Percentiles rank a stretch among this genome's conserved stretches.
phyloP scores from a whole-genome alignment of 2,113 vertebrate genomes.

The Brienomyrus brachyistius region DNA sequence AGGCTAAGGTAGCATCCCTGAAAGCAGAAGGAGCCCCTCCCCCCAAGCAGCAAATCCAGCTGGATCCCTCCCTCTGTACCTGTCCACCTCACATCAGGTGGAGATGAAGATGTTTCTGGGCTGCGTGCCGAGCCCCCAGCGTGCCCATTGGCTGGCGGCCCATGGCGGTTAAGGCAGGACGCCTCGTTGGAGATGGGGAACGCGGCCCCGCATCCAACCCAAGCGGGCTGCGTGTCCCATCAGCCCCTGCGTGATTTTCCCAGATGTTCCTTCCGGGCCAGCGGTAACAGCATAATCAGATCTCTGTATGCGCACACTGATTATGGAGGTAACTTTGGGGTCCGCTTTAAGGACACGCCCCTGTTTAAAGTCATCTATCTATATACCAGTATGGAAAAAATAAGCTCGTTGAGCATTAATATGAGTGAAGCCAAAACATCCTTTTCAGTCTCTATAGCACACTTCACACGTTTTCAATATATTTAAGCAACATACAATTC shows the following conservation, averaged over 20 bases:
- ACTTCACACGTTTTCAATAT: neutral
- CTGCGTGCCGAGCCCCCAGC: neutral
- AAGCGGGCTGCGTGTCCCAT: neutral
- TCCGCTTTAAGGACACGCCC: neutral
- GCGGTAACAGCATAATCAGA: neutral
- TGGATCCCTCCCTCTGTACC: neutral
- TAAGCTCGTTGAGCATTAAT: neutral
- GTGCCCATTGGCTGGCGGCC: neutral
- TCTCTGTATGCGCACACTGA: neutral
- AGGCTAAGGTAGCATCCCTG: neutral
- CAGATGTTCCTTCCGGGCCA: slow-evolving; percentile 4
- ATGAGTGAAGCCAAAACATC: neutral
- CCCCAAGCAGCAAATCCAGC: neutral
- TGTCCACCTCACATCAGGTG: neutral
- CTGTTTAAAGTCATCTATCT: neutral
- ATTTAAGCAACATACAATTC: neutral
- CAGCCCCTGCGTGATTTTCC: neutral
- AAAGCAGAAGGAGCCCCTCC: neutral
- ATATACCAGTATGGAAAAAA: neutral
- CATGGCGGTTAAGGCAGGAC: neutral
- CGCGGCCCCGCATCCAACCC: too few species aligned
- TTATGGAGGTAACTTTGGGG: neutral
- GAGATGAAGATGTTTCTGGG: slow-evolving; percentile 3
- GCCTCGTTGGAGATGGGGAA: neutral
- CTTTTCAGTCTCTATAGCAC: neutral